These are phyloP conservation scores for Unio delphinus DNA, from an alignment of 2,888 invertebrate species.

Conservation along the genomic window DNA sequence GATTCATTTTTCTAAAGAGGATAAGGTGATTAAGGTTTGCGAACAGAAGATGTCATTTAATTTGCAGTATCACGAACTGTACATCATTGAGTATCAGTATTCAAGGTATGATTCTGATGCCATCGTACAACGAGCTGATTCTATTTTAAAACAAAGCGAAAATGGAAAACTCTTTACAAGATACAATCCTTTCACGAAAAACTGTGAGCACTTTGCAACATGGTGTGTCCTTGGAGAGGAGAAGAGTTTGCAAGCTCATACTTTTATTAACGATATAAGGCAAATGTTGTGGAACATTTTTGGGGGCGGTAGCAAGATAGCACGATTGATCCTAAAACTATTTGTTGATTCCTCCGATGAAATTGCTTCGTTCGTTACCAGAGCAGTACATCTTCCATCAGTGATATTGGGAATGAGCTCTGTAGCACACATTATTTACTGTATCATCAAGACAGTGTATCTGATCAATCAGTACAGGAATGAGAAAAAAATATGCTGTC, in stretches of 20 bases:
- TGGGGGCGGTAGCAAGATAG: constrained; percentile 2
- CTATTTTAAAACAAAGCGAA: constrained; percentile 4
- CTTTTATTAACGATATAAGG: background rate
- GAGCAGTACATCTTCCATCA: background rate
- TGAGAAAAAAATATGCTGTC: background rate
- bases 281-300: background rate
- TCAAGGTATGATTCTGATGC: constrained; percentile 2
- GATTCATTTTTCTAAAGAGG: constrained; percentile 5
- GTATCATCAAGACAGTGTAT: constrained; percentile 4
- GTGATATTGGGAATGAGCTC: constrained; percentile 1
- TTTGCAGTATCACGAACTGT: constrained; percentile 7
- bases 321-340: background rate
- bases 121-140: constrained; percentile 11
- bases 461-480: constrained; percentile 5
- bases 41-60: constrained; percentile 1
- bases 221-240: constrained; percentile 14
- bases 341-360: constrained; percentile 9
- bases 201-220: constrained; percentile 15
- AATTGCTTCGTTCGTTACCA: constrained; percentile 2
- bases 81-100: constrained; percentile 3
- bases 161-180: background rate
- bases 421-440: constrained; percentile 6
- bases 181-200: constrained; percentile 3
- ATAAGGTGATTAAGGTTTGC: constrained; percentile 1
- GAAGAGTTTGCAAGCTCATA: constrained; percentile 10